Base-by-base conservation (phyloP, 2,113 vertebrate genomes). In the Hiodon alosoides region DNA sequence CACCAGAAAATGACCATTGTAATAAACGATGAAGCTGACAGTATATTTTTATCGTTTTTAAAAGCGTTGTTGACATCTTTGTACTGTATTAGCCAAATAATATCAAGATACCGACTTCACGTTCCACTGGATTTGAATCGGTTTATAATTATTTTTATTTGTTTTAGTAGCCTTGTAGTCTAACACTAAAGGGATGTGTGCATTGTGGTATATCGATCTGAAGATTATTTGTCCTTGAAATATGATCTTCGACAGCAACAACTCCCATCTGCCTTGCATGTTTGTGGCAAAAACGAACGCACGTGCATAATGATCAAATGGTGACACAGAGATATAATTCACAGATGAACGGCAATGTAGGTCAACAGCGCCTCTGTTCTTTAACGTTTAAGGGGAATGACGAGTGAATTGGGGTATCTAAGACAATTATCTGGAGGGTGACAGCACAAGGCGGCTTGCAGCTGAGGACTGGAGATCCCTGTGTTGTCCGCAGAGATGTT, bases 401-500 rank as follows among this genome's bases (percentile, higher is more conserved):
- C 73, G 17, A 77, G 74, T 46, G 71, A 86, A 88, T 81, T 79
- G 64, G 76, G 61, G 78, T 72, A 84, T 84, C 78, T 72, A 59
- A 84, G 83, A 81, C 80, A 85, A 84, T 88, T 87, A 83, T 81
- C 81, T 77, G 14, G 61, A 81, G 81, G 80, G 83, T 87, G 85
- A 87, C 83, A 83, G 79, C 67, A 55, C 31, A 31, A 2, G 70
- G 77, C 65, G 54, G 77, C 74, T 79, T 53, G 46, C 67, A 3
- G 76, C 46, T 11, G 71, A 81, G 8, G 60, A 74, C 77, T 77
- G 78, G 53, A 82, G 84, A 82, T 86, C 78, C 75, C 76, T 67
- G 81, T 79, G 81, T 87, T 84, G 86, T 84, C 84, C 79, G 5
- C 72, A 66, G 78, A 87, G 87, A 89, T 85, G 84, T 75, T 88